phyloP scores from a whole-genome alignment of 2,797 vertebrate genomes.

The Cossypha caffra region DNA sequence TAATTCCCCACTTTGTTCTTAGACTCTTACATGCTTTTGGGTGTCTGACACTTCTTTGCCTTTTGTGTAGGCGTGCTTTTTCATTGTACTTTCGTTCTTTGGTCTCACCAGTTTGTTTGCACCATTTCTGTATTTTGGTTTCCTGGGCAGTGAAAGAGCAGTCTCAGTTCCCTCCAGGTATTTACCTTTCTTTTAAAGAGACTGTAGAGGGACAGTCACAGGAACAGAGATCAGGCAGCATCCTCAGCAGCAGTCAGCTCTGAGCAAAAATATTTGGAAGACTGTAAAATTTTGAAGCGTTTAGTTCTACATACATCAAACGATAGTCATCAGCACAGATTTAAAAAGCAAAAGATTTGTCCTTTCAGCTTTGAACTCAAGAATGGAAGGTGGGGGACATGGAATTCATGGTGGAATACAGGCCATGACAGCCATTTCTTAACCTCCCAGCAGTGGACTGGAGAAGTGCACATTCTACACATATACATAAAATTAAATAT shows the following conservation, averaged over 20 bases:
- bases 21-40: not conserved
- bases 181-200: not conserved
- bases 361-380: not conserved
- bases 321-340: not conserved
- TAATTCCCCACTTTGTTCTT: not conserved
- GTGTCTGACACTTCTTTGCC: not conserved
- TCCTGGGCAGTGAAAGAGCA: not conserved
- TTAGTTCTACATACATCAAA: not conserved
- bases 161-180: not conserved
- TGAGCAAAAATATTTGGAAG: not conserved
- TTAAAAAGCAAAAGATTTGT: not conserved
- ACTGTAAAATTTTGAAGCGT: not conserved
- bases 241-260: not conserved
- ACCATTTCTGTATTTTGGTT: not conserved
- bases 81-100: not conserved
- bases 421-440: not conserved
- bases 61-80: not conserved
- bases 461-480: not conserved
- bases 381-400: not conserved
- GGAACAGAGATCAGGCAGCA: not conserved
- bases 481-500: not conserved
- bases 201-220: not conserved
- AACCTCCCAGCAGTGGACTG: not conserved
- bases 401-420: not conserved
- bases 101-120: not conserved